Base-by-base conservation (phyloP, 2,888 invertebrate genomes). In the Neocrepidodera transversa region DNA sequence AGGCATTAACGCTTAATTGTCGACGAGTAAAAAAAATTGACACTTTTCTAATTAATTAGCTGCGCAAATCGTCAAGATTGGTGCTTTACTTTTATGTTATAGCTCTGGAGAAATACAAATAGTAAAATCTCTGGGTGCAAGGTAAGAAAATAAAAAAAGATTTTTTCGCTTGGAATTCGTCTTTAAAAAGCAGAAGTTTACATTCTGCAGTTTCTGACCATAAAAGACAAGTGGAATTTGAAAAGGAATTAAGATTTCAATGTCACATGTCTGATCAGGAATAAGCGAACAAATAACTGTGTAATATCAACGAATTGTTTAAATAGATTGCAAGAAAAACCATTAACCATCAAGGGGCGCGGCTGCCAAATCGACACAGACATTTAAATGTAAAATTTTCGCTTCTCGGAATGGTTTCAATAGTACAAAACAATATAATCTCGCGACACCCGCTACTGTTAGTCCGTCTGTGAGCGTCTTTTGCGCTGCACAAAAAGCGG, bases 1-100 rank as follows among this genome's bases (percentile, higher is more conserved):
- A 53, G 65, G 64, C 18, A 38, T 66, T 62, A 63, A 59, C 35
- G 58, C 61, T 64, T 66, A 65, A 63, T 65, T 63, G 65, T 62
- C 53, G 6, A 30, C 42, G 38, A 45, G 42, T 20, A 32, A 50
- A 62, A 59, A 63, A 66, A 62, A 53, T n/a, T 50, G 26, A 49
- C 42, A 43, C 45, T 35, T 45, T 20, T 40, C 58, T 63, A 66
- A 66, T 66, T 64, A 63, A 66, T 66, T 66, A 60, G 53, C 58
- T 14, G 40, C 54, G 38, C 42, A 38, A 28, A 45, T 56, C 45
- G 53, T 48, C 58, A 47, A 51, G 54, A 57, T 57, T 52, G 55
- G 43, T 63, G 57, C 61, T 54, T 58, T 53, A 63, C 38, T 57
- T 59, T 59, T 60, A 63, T 55, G 57, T 60, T 60, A 58, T 56